A percentile compares a stretch with the other conserved stretches of the same genome.
Evolutionary conservation across 2,888 invertebrate species (phyloP).

Genomic region (Zaprionus bogoriensis): DNA sequence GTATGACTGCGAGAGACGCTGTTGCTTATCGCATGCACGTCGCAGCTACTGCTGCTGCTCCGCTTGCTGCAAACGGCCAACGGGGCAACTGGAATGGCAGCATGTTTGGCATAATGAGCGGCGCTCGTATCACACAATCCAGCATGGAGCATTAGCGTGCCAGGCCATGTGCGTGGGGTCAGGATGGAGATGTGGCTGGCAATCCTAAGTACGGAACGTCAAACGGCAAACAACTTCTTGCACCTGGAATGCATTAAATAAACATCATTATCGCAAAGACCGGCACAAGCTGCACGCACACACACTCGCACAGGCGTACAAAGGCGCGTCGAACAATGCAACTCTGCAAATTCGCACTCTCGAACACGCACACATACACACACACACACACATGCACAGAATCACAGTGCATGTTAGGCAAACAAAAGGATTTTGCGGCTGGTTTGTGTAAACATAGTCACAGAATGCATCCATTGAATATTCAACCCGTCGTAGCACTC

Average conservation of each 20-base stretch:
- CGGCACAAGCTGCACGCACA: constrained; percentile 31
- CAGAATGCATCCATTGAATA: constrained; percentile 47
- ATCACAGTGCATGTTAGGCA: constrained; percentile 48
- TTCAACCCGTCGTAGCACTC: constrained; percentile 18
- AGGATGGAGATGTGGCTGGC: constrained; percentile 38
- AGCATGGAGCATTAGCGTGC: constrained; percentile 49
- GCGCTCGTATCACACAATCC: constrained; percentile 34
- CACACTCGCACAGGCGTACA: constrained; percentile 9
- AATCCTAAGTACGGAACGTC: constrained; percentile 64
- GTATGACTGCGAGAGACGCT: constrained; percentile 59
- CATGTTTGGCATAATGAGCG: constrained; percentile 72
- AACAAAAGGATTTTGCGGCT: constrained; percentile 74
- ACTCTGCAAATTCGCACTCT: constrained; percentile 41
- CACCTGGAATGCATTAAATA: constrained; percentile 78
- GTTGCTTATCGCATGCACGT: constrained; percentile 69
- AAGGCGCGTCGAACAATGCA: constrained; percentile 48
- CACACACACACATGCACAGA: constrained; percentile 12
- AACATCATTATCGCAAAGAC: constrained; percentile 77
- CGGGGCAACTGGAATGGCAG: constrained; percentile 48
- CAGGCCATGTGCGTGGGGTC: constrained; percentile 18
- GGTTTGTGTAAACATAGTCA: constrained; percentile 53
- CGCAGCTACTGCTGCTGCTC: constrained; percentile 67
- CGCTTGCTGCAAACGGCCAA: too few species aligned
- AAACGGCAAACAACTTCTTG: constrained; percentile 72
- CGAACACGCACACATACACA: constrained; percentile 8